phyloP scores from a whole-genome alignment of 1,140 invertebrate species.

The Psix sp. region DNA sequence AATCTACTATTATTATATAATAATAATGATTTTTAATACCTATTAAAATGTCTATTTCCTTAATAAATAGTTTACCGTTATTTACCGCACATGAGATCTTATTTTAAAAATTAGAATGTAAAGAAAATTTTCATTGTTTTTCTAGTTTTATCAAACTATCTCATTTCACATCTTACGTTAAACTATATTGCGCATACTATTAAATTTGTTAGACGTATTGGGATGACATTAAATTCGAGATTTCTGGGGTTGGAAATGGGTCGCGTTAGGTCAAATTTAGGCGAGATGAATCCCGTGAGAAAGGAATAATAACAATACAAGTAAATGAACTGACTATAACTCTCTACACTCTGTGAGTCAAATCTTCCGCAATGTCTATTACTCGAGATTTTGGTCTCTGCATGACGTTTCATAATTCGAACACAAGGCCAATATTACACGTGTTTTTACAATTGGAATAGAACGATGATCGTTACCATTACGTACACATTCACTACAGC shows the following conservation, averaged over 20 bases:
- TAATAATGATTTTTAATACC: too few relatives aligned
- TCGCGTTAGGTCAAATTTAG: constrained; percentile 40
- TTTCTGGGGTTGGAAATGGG: constrained; percentile 43
- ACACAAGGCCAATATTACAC: constrained; percentile 38
- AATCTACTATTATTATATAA: too few relatives aligned
- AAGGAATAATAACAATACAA: constrained; percentile 66
- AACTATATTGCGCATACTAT: too few relatives aligned
- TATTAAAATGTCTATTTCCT: too few relatives aligned
- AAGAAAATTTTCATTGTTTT: too few relatives aligned
- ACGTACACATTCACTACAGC: constrained; percentile 58
- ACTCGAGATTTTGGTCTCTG: constrained; percentile 60
- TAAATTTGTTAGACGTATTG: too few relatives aligned
- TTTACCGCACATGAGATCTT: too few relatives aligned
- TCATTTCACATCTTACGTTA: too few relatives aligned
- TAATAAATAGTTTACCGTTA: too few relatives aligned
- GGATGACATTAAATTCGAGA: constrained; percentile 32
- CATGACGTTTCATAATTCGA: constrained; percentile 21
- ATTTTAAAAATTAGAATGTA: too few relatives aligned
- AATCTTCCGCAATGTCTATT: constrained; percentile 62
- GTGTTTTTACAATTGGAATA: constrained; percentile 43
- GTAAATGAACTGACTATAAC: constrained; percentile 69
- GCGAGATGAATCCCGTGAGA: constrained; percentile 34
- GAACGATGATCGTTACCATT: constrained; percentile 34
- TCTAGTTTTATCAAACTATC: too few relatives aligned
- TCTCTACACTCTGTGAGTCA: constrained; percentile 56